Percentiles rank a stretch among this genome's conserved stretches.
These are phyloP conservation scores for Leptodactylus fuscus DNA, from an alignment of 2,113 vertebrate genomes.

Conservation along the genomic window DNA sequence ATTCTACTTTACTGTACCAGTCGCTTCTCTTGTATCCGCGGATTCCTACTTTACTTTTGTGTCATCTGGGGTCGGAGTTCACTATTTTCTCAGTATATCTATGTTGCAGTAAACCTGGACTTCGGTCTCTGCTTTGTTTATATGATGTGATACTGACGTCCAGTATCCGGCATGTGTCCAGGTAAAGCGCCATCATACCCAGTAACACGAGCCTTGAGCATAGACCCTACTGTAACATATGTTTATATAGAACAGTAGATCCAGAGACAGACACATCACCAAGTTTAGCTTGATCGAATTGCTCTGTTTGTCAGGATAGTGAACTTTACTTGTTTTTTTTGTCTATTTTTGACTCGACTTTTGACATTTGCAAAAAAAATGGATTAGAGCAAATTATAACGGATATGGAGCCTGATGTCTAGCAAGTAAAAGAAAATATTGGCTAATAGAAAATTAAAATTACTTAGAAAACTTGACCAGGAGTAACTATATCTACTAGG, in stretches of 20 bases:
- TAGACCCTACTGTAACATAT: background rate
- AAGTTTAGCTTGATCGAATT: background rate
- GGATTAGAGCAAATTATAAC: background rate
- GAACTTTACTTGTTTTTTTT: slow-evolving; percentile 6
- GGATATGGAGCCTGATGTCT: background rate
- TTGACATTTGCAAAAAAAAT: background rate
- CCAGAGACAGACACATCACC: background rate
- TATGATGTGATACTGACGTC: background rate
- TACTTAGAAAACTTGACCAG: too few species aligned
- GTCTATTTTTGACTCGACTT: background rate
- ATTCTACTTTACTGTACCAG: too few species aligned
- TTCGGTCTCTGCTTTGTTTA: background rate
- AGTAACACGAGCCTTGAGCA: background rate
- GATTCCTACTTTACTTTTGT: background rate
- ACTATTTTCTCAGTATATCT: background rate
- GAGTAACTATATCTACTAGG: too few species aligned
- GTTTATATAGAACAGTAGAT: too few species aligned
- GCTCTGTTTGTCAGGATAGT: too few species aligned
- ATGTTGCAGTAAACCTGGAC: background rate
- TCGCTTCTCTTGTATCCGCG: background rate
- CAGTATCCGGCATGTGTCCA: background rate
- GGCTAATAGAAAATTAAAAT: too few species aligned
- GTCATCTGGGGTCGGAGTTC: background rate
- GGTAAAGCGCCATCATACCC: background rate
- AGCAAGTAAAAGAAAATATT: too few species aligned